Base-by-base conservation (phyloP, 2,113 vertebrate genomes). In the Cricetomys ansorgei region DNA sequence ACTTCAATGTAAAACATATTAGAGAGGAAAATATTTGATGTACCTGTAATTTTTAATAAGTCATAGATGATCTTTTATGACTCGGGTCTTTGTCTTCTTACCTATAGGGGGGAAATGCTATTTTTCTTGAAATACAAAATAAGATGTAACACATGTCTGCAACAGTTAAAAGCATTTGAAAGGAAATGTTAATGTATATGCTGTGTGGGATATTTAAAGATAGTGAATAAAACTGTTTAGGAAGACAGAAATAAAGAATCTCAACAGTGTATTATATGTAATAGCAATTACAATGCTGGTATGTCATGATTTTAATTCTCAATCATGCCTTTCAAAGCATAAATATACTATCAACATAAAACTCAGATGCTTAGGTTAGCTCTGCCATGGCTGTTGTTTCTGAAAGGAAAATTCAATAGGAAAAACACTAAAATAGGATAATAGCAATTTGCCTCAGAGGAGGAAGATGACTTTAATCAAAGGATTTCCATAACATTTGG, bases 1-100 rank as follows among this genome's bases (percentile, higher is more conserved):
- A 67, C 92, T 95, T 96, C 53, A 85, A 94, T 93, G 34, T 93
- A 95, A 65, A 45, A 89, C 89, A 91, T 62, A 80, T 85, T 92
- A 37, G 25, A 87, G 13, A 65, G 5, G 55, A 37, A 67, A 80
- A 64, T 57, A 83, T 70, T 93, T 90, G 9, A 57, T 57, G 13
- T 40, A 7, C 0, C 2, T 27, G 25, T 55, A 55, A 89, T 67
- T 76, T 84, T 67, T 57, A 89, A 45, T 73, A 89, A 64, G 21
- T 90, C 3, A 3, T 21, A 1, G n/a, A 87, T 55, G 7, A 69
- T 64, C 31, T 75, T 70, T 76, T 8, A 3, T 65, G 57, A 77
- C 21, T 70, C 0, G n/a, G 73, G 12, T 91, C 55, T 29, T 31
- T 88, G 7, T 31, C 37, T 88, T 94, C n/a, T 87, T 70, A 50